Percentiles rank a stretch among this genome's conserved stretches.
phyloP scores from a whole-genome alignment of 2,888 invertebrate species.

The Drosophila diplacantha region DNA sequence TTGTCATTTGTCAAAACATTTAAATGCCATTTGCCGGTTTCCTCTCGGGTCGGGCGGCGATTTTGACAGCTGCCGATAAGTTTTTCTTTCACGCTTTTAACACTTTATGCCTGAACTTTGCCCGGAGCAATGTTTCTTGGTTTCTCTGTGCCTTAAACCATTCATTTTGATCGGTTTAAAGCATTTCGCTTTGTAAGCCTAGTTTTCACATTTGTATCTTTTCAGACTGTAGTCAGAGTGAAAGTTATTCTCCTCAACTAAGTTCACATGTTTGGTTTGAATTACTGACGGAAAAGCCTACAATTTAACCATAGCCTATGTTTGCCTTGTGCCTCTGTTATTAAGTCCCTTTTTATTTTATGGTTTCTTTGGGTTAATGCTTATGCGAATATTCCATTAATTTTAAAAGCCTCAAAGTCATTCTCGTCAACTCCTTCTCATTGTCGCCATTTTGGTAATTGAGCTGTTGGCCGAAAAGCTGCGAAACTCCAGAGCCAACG shows the following conservation, averaged over 20 bases:
- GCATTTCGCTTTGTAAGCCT: conserved; percentile 16
- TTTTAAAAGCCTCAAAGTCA: conserved; percentile 22
- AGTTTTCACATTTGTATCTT: conserved; percentile 11
- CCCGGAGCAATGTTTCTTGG: conserved; percentile 36
- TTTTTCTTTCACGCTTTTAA: conserved; percentile 61
- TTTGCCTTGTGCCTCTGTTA: not conserved
- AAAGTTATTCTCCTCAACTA: conserved; percentile 26
- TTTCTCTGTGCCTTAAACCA: conserved; percentile 36
- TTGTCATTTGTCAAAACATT: conserved; percentile 74
- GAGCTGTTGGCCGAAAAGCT: conserved; percentile 48
- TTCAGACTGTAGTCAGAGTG: conserved; percentile 16
- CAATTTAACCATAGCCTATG: too few relatives aligned
- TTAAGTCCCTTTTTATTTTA: conserved; percentile 15
- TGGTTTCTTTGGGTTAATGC: conserved; percentile 43
- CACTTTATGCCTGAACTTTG: conserved; percentile 50
- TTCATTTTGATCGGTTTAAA: conserved; percentile 35
- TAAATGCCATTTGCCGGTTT: conserved; percentile 67
- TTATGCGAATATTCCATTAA: conserved; percentile 44
- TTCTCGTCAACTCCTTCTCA: conserved; percentile 31
- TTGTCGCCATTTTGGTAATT: conserved; percentile 65
- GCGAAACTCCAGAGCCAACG: conserved; percentile 5
- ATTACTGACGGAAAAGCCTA: conserved; percentile 20
- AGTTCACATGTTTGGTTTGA: conserved; percentile 28
- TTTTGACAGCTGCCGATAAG: conserved; percentile 68
- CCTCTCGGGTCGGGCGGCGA: conserved; percentile 28